Base-by-base conservation (phyloP, 2,797 vertebrate species). In the Molothrus ater region DNA sequence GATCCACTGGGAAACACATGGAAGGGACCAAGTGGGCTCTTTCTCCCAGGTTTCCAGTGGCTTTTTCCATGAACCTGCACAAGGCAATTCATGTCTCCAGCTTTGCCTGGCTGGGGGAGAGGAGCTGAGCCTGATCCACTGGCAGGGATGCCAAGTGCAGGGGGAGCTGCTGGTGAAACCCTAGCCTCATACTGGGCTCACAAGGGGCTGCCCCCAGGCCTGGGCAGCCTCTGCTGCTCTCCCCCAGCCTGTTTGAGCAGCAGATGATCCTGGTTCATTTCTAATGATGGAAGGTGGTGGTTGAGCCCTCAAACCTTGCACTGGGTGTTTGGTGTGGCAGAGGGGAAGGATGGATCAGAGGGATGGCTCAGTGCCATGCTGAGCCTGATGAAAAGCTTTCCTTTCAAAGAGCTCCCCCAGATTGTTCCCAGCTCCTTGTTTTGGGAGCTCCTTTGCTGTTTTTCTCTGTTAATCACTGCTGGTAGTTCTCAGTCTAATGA, bases 141-240 rank as follows among this genome's bases (percentile, higher is more conserved):
- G 47, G 59, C 36, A 64, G 59, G 0, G 3, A 17, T 34, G 45
- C 16, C 7, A 10, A 19, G 54, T 9, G 42, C 59, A 64, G 59
- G 0, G 2, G 36, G 69, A 80, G 36, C 28, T 64, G 25, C 8
- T 5, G 34, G 38, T 18, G 80, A 50, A 60, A 29, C 26, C 3
- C 1, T 54, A 66, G 0, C 32, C 2, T 2, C 1, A 4, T 17
- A 17, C 73, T 64, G 4, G 22, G 48, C n/a, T 6, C 43, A 7
- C 0, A 0, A 3, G 40, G 60, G 16, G 34, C 34, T 32, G 45
- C 4, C 15, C 43, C 0, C 0, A 16, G 38, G 34, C 48, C 19
- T 29, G 10, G 29, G 81, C 32, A 61, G 31, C 4, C 0, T 6
- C 43, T 11, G 53, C 43, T 54, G 48, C 50, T 45, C 54, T 18